Evolutionary conservation across 2,797 vertebrate genomes (phyloP), one percentile per base, ranked within the genome.

Genomic region (Crocodylus rhombifer): DNA sequence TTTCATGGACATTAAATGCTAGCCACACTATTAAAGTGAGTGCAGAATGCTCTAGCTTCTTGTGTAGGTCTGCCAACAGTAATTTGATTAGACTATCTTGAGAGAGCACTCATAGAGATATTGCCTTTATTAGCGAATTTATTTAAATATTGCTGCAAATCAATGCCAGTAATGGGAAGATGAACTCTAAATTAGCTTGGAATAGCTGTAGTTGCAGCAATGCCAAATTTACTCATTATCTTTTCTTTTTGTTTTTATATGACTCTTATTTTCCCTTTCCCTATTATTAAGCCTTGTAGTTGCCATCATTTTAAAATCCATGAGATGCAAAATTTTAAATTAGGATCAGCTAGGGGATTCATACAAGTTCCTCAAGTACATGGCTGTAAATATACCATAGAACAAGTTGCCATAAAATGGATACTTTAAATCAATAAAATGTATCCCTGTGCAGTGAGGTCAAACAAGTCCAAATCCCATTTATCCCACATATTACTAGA

Each of bases 111-210:
- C 15, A 1, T 1, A 18, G 26, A 28, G 11, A 2, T 3, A 0
- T 1, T 30, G 28, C 14, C 80, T 91, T 56, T 26, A 42, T 62
- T 82, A 55, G 36, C 5, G 64, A 76, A 55, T 23, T 51, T 1
- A 67, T 10, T 57, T 76, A 4, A 1, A 1, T 2, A 0, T 0
- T 2, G 5, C 14, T 62, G 71, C 2, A 12, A 9, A 4, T 58
- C 21, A 3, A 0, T 3, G 3, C 61, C 6, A 21, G 16, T 4
- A 4, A 33, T 0, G 25, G 42, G 60, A 84, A 75, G 74, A 61
- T 56, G 7, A 79, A 1, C 63, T 18, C 74, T 60, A 56, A 69
- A 4, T 7, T 25, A 80, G 14, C 30, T 56, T 7, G 74, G 26
- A 12, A 2, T 6, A 56, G 69, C 78, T 36, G 7, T 57, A 62